Evolutionary conservation across 2,797 vertebrate genomes (phyloP), one percentile per base, ranked within the genome.

Genomic region (Onychomys torridus): DNA sequence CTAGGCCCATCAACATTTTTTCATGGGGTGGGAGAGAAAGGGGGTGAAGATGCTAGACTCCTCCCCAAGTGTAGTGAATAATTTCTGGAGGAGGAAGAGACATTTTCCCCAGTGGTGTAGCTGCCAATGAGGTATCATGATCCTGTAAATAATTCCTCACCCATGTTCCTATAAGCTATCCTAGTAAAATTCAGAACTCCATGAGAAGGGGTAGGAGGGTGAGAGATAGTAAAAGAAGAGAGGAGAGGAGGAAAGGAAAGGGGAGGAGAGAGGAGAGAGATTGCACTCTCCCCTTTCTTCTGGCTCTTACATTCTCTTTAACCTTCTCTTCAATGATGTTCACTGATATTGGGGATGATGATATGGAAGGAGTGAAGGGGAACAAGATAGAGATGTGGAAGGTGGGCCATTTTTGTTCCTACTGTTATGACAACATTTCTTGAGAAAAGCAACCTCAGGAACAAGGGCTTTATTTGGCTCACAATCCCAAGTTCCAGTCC

Each of bases 181-280:
- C 32, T 69, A 69, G 6, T 52, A 27, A 67, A 71, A 71, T 34
- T 52, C 65, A 25, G 32, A 86, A n/a, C 19, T 85, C 32, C 34
- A 5, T 9, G 46, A 69, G 37, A 86, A 34, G 37, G 3, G 40
- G 3, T 65, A 17, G 59, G 59, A 65, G 5, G 1, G 5, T 84
- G 46, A 46, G 16, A 0, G 27, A 46, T 65, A 8, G 17, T 43
- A 23, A 65, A 84, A 46, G 7, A 40, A n/a, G 65, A n/a, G 37
- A 32, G 5, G 37, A 23, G 9, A 7, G 5, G 23, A 5, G 7
- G 23, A 2, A 3, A 37, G 34, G 2, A 11, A 4, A 13, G 8
- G 9, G 6, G 25, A 32, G 11, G 1, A 27, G 27, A 32, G 6
- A 32, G 75, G 43, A 63, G 19, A 63, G 40, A 16, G 14, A 43